Evolutionary conservation across 2,113 vertebrate species (phyloP), one percentile per base, ranked within the genome.

Genomic region (Xenopus laevis): DNA sequence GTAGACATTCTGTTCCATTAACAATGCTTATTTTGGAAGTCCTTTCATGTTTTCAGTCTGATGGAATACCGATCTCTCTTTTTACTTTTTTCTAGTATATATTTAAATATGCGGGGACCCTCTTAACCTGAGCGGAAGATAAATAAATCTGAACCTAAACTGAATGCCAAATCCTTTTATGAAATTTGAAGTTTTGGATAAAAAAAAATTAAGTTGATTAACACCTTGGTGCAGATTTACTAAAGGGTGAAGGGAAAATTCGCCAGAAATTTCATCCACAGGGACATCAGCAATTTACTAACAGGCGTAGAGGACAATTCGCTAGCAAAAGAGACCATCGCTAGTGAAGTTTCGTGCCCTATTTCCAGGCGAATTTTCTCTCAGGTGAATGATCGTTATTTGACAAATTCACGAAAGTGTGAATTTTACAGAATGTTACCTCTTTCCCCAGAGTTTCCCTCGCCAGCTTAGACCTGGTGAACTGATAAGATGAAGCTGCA

Each of bases 21-120:
- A 60, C 65, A 46, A 60, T 67, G 72, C 72, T 67, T 74, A 74
- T 74, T 67, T 65, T 65, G 21, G 40, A 23, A 74, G 15, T 33
- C 44, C n/a, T 66, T 66, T 57, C 7, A 15, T 47, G 65, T 60
- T 59, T 60, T 66, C 33, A 46, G 59, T 44, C 11, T 27, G 40
- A 16, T 50, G 17, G 16, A 57, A 50, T 18, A n/a, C 16, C 20
- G 30, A 50, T 67, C 23, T 74, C 4, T 11, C 4, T 65, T 27
- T 33, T 30, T 21, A 6, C 4, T 52, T 27, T 46, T 58, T 59
- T 21, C 0, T 30, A 17, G 59, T 13, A 27, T 27, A 27, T 30
- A 47, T 59, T 50, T 61, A 52, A 18, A 58, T 18, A 55, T 13
- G 21, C 5, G n/a, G 44, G 18, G 45, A 50, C n/a, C 2, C 3